Base-by-base conservation (phyloP, 2,797 vertebrate species). In the Pygocentrus nattereri region DNA sequence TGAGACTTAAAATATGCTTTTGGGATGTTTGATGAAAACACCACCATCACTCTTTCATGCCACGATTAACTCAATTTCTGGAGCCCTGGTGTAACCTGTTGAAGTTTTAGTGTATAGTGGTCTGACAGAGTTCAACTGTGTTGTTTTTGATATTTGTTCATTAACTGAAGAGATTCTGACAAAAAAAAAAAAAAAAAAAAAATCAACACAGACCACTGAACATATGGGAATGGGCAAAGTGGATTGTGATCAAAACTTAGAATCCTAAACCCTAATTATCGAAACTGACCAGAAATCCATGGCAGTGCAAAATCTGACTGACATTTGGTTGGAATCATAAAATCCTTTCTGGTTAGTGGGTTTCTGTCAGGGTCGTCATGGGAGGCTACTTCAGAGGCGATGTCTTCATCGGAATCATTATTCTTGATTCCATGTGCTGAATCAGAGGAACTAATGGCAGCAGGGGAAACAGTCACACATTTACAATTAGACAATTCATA, bases 341-440 rank as follows among this genome's bases (percentile, higher is more conserved):
- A 75, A 83, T 85, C 75, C 69, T 81, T n/a, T 78, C 82, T 74
- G 79, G 72, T 49, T 61, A 75, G 65, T 76, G 82, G 85, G 44
- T 69, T 78, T 64, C 41, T 38, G n/a, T 58, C 54, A n/a, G 18
- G 59, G 18, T 56, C 44, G 1, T 18, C 3, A 1, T 2, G 5
- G 19, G 38, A 47, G 21, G 65, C 88, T 91, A 95, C 92, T 94
- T 92, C 84, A 94, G 62, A 80, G 93, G 94, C 0, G 94, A 95
- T 18, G 6, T 86, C 87, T 93, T 94, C 91, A 94, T 89, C 47
- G 94, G 94, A 86, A 95, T 95, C 94, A 95, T 95, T 90, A 95
- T 91, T 84, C 94, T 93, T 19, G 93, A 95, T 41, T 95, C 94
- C 93, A 95, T 94, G 90, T 94, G 91, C 84, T 94, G 94, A 87